Evolutionary conservation across 2,797 vertebrate genomes (phyloP), one percentile per base, ranked within the genome.

Genomic region (Apogon hyalosoma): DNA sequence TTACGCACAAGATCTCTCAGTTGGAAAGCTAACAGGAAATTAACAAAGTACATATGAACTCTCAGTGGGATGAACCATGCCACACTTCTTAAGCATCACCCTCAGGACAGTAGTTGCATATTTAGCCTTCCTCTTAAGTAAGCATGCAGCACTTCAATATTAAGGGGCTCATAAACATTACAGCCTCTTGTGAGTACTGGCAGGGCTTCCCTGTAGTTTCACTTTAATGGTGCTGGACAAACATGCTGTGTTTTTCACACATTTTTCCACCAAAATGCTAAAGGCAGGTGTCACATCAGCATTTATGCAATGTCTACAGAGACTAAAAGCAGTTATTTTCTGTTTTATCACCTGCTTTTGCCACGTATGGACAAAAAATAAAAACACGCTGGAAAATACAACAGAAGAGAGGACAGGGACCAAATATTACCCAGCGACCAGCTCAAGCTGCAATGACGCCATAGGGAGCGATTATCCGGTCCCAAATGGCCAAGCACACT

Each of bases 391-490:
- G 11, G 58, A 49, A 66, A 59, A 58, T 21, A 57, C 54, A 72
- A 47, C 21, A 9, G 21, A 51, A 38, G 42, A 6, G 73, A 59
- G 36, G 38, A 66, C 51, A 38, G 62, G 67, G 68, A 80, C 46
- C 21, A 24, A 59, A 70, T 63, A 64, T 79, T 54, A 75, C 69
- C 80, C 76, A 15, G 11, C 52, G 69, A 62, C 49, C 38, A 41
- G 61, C 69, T 85, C 80, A 73, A 73, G 80, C 77, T 86, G 75
- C 1, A 28, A 49, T 39, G 48, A 54, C 45, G 74, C 74, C 73
- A 74, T 53, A 67, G 80, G 82, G 86, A 74, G 11, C 45, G 67
- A 89, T 91, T 86, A 90, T 84, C 80, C 73, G 53, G 24, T 61
- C 72, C 77, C 70, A 47, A 54, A 50, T 73, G 83, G 63, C 72